These are phyloP conservation scores for Noctua janthe DNA, from an alignment of 2,888 invertebrate genomes.

Conservation along the genomic window DNA sequence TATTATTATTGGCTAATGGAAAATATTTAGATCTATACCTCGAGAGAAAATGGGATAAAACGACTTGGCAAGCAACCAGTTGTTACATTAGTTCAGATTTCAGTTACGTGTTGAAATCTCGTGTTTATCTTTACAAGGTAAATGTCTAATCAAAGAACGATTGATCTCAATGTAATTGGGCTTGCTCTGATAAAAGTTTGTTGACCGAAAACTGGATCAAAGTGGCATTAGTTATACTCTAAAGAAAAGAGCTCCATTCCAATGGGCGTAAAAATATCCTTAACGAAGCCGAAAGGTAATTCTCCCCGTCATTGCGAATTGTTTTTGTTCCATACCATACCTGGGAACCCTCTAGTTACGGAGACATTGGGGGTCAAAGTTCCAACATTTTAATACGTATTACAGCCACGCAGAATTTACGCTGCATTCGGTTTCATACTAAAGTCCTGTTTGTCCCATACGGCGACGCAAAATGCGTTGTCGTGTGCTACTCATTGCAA, in stretches of 20 bases:
- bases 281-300: too few species aligned
- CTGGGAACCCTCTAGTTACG: too few species aligned
- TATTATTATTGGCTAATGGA: constrained; percentile 5
- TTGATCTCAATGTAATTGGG: constrained; percentile 2
- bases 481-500: too few species aligned
- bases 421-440: too few species aligned
- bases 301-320: too few species aligned
- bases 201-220: background rate
- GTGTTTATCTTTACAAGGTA: constrained; percentile 30
- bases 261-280: too few species aligned
- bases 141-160: constrained; percentile 6
- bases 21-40: constrained; percentile 36
- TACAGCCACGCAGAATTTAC: too few species aligned
- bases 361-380: too few species aligned
- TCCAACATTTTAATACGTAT: too few species aligned
- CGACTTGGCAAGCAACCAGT: constrained; percentile 37
- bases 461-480: too few species aligned
- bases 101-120: constrained; percentile 16
- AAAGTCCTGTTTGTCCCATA: too few species aligned
- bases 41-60: constrained; percentile 19
- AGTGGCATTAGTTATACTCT: background rate
- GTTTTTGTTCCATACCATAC: too few species aligned
- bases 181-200: background rate
- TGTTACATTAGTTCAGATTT: constrained; percentile 39
- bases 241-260: background rate